Evolutionary conservation across 2,113 vertebrate species (phyloP), one percentile per base, ranked within the genome.

Genomic region (Gnathochromis pfefferi): DNA sequence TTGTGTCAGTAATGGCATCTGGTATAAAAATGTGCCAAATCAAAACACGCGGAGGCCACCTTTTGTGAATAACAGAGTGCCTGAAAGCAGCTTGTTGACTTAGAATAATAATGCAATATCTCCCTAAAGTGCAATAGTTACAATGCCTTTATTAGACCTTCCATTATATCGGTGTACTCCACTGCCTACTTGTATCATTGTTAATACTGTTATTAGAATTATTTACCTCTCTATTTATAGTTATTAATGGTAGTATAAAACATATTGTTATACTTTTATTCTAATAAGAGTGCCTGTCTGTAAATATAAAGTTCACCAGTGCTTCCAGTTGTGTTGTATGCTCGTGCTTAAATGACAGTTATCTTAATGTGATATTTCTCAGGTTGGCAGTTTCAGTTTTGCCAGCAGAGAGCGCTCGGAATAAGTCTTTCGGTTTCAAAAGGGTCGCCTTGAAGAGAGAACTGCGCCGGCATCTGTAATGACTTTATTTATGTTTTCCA

Each of bases 401-500:
- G 33, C 87, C 90, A 87, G n/a, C 3, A 86, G 89, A 51, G 26
- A 91, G 90, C 78, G 1, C 31, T 84, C 23, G 10, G 7, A 87
- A 57, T 51, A 9, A 60, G 19, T 11, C 4, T 9, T n/a, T 51
- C n/a, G 0, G 31, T 49, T 28, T 10, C 4, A 1, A 40, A 31
- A 31, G 42, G 8, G 28, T 85, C 10, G 2, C 17, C 7, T 42
- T 54, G 12, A 70, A 14, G 19, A 45, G 3, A 42, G 54, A 4
- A 47, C 53, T 63, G 35, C 3, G 1, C 33, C 17, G 3, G 28
- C 82, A 28, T 83, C 53, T 13, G 4, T 79, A 49, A 13, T 82
- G 16, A 70, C 38, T 73, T 51, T 3, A 51, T 83, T 19, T 4
- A 14, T 7, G 47, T 13, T 87, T 94, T 85, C 89, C 96, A 99